Evolutionary conservation across 1,140 invertebrate species (phyloP), one percentile per base, ranked within the genome.

Genomic region (Triops cancriformis): DNA sequence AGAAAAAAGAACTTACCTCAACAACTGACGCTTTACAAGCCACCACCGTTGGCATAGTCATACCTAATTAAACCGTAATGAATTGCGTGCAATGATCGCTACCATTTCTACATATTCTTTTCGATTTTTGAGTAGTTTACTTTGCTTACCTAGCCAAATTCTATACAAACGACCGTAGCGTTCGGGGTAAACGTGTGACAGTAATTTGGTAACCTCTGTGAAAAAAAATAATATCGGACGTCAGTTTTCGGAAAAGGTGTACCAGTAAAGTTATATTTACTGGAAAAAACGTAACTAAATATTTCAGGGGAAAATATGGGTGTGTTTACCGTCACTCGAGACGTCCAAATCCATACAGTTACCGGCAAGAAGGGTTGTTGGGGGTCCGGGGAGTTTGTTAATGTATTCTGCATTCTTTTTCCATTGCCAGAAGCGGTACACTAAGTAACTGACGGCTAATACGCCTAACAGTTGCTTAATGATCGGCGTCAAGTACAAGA

Each of bases 311-410:
- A 64, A 18, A 64, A 23, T 64, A 23, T 0, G 7, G 18, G 23
- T 18, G 23, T 64, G 23, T 64, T 64, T 64, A 64, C 51, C 51
- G n/a, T 64, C 51, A 64, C 51, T 64, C 6, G 51, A 64, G 51
- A 84, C 83, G 26, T 85, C 81, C 76, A 81, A 80, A 3, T 84
- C 75, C 75, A 85, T 80, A 26, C 84, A 85, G 80, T 89, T 89
- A 72, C 89, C 89, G 28, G 90, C 75, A 26, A 90, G 78, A 0
- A 88, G 88, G 6, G 88, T 43, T 1, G 86, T 80, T 1, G 84
- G 83, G 2, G 89, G 89, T 11, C 89, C 89, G 0, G 87, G 86
- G 12, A 88, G 83, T 37, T 82, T 81, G 72, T 83, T 64, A n/a
- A 64, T 64, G n/a, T 64, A 64, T 64, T 64, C 51, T 64, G 51